Evolutionary conservation across 1,140 invertebrate species (phyloP).

Genomic region (Zaprionus lachaisei): DNA sequence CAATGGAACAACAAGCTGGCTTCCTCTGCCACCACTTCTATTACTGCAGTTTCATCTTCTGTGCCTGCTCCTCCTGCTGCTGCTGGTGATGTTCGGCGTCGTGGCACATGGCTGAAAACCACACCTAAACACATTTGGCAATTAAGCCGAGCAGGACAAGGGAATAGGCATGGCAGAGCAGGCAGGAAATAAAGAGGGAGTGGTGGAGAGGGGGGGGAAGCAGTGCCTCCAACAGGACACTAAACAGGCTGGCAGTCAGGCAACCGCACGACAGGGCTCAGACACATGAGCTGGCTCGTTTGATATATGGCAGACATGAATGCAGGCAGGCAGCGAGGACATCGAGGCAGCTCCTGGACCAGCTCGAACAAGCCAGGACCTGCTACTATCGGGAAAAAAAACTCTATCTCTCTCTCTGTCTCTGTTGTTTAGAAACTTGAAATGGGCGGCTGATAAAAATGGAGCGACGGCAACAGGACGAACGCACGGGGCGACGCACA

Average conservation of each 20-base stretch:
- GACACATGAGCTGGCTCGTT: slow-evolving; percentile 75
- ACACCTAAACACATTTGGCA: slow-evolving; percentile 82
- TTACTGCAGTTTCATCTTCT: slow-evolving; percentile 1
- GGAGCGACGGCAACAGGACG: slow-evolving; percentile 15
- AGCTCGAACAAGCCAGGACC: slow-evolving; percentile 7
- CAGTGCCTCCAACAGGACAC: slow-evolving; percentile 54
- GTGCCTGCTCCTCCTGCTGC: neutral
- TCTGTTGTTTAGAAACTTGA: slow-evolving; percentile 71
- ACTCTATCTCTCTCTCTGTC: neutral
- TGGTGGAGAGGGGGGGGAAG: neutral
- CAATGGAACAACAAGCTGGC: neutral
- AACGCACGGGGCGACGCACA: neutral
- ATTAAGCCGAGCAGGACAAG: slow-evolving; percentile 65
- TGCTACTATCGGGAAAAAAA: slow-evolving; percentile 14
- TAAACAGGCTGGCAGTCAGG: slow-evolving; percentile 70
- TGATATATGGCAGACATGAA: slow-evolving; percentile 74
- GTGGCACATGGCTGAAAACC: slow-evolving; percentile 68
- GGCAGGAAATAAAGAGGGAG: slow-evolving; percentile 7
- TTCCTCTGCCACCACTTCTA: neutral
- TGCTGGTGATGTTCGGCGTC: slow-evolving; percentile 11
- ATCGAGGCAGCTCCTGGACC: slow-evolving; percentile 19
- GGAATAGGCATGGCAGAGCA: slow-evolving; percentile 1
- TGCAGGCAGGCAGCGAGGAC: slow-evolving; percentile 32
- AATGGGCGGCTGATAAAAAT: slow-evolving; percentile 75
- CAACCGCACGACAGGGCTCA: slow-evolving; percentile 78